phyloP scores from a whole-genome alignment of 2,113 vertebrate genomes.

The Lophotis ruficrista region DNA sequence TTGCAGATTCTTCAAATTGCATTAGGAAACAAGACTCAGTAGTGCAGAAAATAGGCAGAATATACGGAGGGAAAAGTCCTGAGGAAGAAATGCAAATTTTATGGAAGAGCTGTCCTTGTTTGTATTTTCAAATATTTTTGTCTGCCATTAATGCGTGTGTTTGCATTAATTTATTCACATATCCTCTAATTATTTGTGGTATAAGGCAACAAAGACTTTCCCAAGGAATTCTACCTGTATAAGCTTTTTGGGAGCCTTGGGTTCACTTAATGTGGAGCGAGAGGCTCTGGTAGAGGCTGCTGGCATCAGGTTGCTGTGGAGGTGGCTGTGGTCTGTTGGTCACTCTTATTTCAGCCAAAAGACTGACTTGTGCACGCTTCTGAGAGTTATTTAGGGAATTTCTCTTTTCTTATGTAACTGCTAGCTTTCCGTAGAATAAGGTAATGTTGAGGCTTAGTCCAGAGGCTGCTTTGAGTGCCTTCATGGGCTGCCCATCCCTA shows the following conservation, averaged over 20 bases:
- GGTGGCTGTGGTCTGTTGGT: rapidly evolving
- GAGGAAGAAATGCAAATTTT: not conserved
- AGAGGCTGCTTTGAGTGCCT: not conserved
- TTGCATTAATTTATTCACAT: not conserved
- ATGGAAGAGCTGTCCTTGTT: not conserved
- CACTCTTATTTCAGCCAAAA: not conserved
- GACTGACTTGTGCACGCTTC: not conserved
- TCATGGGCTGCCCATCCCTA: not conserved
- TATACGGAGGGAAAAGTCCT: rapidly evolving
- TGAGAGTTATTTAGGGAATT: not conserved
- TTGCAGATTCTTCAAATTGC: not conserved
- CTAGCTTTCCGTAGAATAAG: not conserved
- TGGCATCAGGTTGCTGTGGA: rapidly evolving
- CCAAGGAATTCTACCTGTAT: not conserved
- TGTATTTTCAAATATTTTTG: not conserved
- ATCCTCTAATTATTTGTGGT: not conserved
- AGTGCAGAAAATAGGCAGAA: not conserved
- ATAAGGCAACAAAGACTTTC: not conserved
- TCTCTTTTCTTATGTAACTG: not conserved
- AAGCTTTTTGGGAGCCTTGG: not conserved
- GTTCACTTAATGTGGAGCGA: not conserved
- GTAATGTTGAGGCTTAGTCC: not conserved
- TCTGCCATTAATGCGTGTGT: not conserved
- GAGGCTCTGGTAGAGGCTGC: not conserved
- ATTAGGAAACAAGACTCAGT: not conserved